A percentile compares a stretch with the other conserved stretches of the same genome.
Conservation (phyloP, 2,888 invertebrate genomes). For the Dilophus febrilis region DNA sequence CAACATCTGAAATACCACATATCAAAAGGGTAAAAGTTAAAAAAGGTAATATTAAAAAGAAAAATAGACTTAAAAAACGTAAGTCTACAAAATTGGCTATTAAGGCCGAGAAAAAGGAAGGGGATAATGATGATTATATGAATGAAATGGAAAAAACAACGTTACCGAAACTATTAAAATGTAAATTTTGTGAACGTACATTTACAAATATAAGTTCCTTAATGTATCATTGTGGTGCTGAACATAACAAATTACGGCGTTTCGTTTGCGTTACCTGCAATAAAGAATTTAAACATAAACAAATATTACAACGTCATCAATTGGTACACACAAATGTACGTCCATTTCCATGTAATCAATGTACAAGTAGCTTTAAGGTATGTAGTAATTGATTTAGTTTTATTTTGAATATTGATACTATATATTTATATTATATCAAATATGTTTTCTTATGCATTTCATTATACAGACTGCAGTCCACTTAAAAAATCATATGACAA, state of each 20-base stretch:
- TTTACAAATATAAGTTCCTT: constrained; percentile 52
- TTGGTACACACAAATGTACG: constrained; percentile 55
- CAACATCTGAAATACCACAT: too few species aligned
- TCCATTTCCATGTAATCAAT: constrained; percentile 43
- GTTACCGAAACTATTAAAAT: constrained; percentile 18
- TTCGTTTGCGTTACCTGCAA: constrained; percentile 61
- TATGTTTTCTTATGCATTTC: constrained; percentile 36
- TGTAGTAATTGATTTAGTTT: constrained; percentile 1
- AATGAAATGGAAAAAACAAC: background rate
- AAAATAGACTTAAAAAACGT: too few species aligned
- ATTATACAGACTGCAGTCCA: constrained; percentile 60
- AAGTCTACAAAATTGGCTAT: too few species aligned
- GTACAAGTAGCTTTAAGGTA: constrained; percentile 21
- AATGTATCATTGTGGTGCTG: constrained; percentile 55
- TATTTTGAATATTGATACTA: too few species aligned
- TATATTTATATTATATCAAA: background rate
- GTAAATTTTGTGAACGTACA: constrained; percentile 25
- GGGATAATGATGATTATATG: background rate
- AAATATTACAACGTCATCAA: constrained; percentile 59
- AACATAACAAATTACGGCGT: constrained; percentile 45
- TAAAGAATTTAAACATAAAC: constrained; percentile 57
- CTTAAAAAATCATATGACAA: constrained; percentile 50
- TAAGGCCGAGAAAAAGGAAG: too few species aligned
- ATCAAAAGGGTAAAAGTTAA: too few species aligned
- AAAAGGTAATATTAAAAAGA: too few species aligned